Base-by-base conservation (phyloP, 2,888 invertebrate species). In the Lydus trimaculatus region DNA sequence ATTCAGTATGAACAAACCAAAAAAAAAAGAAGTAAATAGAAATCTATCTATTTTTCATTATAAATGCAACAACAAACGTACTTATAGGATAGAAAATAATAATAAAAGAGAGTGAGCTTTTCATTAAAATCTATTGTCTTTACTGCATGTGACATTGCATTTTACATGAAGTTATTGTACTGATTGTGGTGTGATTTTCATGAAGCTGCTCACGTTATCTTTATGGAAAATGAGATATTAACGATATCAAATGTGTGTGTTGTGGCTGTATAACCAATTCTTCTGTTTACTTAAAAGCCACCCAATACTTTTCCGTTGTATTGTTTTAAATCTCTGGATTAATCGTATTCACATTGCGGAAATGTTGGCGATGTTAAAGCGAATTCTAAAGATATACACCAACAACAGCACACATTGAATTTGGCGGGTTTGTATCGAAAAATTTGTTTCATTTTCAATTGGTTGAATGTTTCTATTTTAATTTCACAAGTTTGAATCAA, bases 151-250 rank as follows among this genome's bases (percentile, higher is more conserved):
- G 67, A 76, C 77, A 76, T 72, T 74, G 74, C 77, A 79, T 73
- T 74, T 72, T 72, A 58, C 73, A 69, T 67, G 71, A 61, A 17
- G 63, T 65, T 75, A 72, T 70, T 66, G 69, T 71, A 67, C 65
- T 75, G 70, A 79, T 79, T 79, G 79, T 79, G n/a, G n/a, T n/a
- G n/a, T n/a, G n/a, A 75, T 76, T 76, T 77, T 69, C 73, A 75
- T 71, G 75, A 76, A 73, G 75, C 76, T 69, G 72, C 75, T 75
- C 76, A 70, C 77, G 75, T 78, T 78, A 79, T 79, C 78, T 64
- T 63, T 62, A 67, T 75, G 70, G 77, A 77, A 77, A 78, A 73
- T 73, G 69, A 76, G 78, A 79, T 79, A 79, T 78, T 77, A 75
- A 72, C 74, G 78, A 79, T 79, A 80, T 67, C 72, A 74, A 74